Percentiles rank a stretch among this genome's conserved stretches.
Evolutionary conservation across 2,113 vertebrate genomes (phyloP).

Genomic region (Macrotis lagotis): DNA sequence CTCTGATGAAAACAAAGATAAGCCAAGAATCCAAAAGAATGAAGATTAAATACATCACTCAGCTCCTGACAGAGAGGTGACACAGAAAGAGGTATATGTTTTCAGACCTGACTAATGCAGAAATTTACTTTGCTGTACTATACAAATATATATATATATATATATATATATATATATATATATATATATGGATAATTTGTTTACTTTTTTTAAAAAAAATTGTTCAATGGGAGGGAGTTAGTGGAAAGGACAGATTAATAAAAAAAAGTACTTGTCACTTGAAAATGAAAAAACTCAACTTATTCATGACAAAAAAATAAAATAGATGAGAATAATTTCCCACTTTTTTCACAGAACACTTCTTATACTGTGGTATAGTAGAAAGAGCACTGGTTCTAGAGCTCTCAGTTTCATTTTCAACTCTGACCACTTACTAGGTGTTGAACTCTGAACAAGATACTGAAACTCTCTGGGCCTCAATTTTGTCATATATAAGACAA

Average conservation of each 20-base stretch:
- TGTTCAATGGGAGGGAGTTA: not conserved
- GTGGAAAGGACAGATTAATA: not conserved
- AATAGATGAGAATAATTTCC: not conserved
- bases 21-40: not conserved
- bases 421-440: not conserved
- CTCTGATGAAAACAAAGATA: not conserved
- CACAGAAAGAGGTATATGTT: not conserved
- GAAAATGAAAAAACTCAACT: not conserved
- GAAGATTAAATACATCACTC: not conserved
- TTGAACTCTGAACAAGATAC: not conserved
- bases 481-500: not conserved
- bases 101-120: not conserved
- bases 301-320: not conserved
- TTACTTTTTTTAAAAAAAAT: not conserved
- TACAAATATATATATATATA: not conserved
- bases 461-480: not conserved
- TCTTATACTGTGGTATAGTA: not conserved
- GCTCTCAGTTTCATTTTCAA: not conserved
- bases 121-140: not conserved
- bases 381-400: not conserved
- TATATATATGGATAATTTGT: too few relatives aligned
- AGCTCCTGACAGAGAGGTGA: not conserved
- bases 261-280: not conserved
- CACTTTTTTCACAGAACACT: not conserved
- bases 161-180: too few relatives aligned